Evolutionary conservation across 2,113 vertebrate genomes (phyloP), one percentile per base, ranked within the genome.

Genomic region (Pygoscelis adeliae): DNA sequence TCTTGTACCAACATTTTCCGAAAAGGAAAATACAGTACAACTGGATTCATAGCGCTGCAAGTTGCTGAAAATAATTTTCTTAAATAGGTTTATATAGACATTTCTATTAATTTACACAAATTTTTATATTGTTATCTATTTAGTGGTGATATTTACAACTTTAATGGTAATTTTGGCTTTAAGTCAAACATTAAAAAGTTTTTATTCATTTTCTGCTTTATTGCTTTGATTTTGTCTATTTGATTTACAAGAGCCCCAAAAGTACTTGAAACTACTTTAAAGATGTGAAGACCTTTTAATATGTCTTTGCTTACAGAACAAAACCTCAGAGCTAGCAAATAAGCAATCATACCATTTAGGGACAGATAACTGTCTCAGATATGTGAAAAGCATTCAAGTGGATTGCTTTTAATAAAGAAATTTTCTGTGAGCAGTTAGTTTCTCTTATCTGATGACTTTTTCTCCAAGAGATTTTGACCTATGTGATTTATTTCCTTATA

Each of bases 131-230:
- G 32, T 94, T 97, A 94, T 80, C 79, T 96, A 89, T 83, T 90
- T 96, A 96, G 72, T 86, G 49, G 47, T 62, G 53, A 95, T 97
- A 98, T 97, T 97, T 98, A 98, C 82, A 97, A 93, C 67, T 95
- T 96, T 97, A 98, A 98, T 98, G 95, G 92, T 80, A 78, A 94
- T 87, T 97, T 79, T 97, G 97, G 94, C 69, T 92, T 59, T 58
- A 73, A 86, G 92, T 88, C 96, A 98, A 97, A 80, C n/a, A 83
- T 90, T 97, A 63, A 92, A 84, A 92, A 22, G 13, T 94, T 88
- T 79, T 73, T 87, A 91, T 86, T 84, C 11, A n/a, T 89, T 95
- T 95, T 93, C 56, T 83, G 4, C 53, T 92, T 89, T 83, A 78
- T 73, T 93, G 63, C 89, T 96, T 87, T 87, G 13, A 92, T 96